These are phyloP conservation scores for Oreochromis tanganicae DNA, from an alignment of 2,113 vertebrate species.

Conservation along the genomic window DNA sequence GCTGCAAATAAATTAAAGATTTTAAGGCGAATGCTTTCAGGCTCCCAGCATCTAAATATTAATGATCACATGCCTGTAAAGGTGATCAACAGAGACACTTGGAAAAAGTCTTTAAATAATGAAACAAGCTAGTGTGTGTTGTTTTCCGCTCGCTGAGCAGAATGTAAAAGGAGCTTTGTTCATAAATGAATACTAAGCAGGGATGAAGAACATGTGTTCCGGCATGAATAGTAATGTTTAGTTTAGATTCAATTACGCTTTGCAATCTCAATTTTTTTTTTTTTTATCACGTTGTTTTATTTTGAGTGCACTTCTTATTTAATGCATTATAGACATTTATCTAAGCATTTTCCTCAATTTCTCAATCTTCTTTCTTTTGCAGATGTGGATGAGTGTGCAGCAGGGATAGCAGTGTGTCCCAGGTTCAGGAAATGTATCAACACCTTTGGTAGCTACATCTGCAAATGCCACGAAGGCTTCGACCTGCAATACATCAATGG, in stretches of 20 bases:
- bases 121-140: constrained; percentile 4
- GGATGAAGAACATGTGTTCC: not conserved
- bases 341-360: not conserved
- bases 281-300: not conserved
- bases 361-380: not conserved
- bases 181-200: constrained; percentile 40
- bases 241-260: not conserved
- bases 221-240: constrained; percentile 4
- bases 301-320: not conserved
- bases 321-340: not conserved
- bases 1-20: constrained; percentile 23
- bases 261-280: not conserved
- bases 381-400: constrained; percentile 93
- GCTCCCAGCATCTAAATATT: constrained; percentile 35
- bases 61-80: constrained; percentile 30
- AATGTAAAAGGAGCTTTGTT: constrained; percentile 34
- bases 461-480: constrained; percentile 91
- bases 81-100: constrained; percentile 34
- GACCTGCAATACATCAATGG: constrained; percentile 90
- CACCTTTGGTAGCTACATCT: constrained; percentile 97
- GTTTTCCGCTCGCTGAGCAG: constrained; percentile 12
- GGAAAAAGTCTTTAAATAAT: constrained; percentile 48
- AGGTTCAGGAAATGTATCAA: constrained; percentile 90
- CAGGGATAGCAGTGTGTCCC: constrained; percentile 84
- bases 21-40: constrained; percentile 1